These are phyloP conservation scores for Crypturellus tataupa DNA, from an alignment of 2,797 vertebrate species.

Conservation along the genomic window DNA sequence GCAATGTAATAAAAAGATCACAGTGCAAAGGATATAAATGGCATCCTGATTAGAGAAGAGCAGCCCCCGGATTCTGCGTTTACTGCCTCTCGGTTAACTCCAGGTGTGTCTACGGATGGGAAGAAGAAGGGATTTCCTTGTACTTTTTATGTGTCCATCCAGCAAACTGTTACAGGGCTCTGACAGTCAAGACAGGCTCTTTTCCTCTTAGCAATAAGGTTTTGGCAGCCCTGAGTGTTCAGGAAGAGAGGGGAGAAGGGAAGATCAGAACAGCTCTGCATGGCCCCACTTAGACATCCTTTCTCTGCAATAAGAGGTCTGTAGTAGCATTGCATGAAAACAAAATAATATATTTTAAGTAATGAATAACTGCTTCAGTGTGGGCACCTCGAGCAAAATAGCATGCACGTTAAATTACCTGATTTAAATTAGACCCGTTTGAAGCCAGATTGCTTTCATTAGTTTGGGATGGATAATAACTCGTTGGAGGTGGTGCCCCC, in stretches of 20 bases:
- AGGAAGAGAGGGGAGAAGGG: neutral
- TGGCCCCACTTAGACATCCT: neutral
- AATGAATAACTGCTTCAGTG: neutral
- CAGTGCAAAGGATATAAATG: neutral
- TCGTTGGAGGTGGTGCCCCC: neutral
- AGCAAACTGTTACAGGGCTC: neutral
- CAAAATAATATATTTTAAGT: neutral
- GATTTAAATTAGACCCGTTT: neutral
- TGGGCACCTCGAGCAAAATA: neutral
- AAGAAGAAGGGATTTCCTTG: neutral
- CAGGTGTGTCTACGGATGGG: neutral
- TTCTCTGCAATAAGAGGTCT: neutral
- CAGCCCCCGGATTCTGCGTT: accelerated
- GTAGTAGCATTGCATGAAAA: neutral
- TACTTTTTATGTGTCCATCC: neutral
- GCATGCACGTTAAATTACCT: neutral
- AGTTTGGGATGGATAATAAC: neutral
- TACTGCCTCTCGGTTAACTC: accelerated
- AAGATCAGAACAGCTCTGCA: neutral
- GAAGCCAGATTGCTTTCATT: neutral
- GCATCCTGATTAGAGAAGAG: neutral
- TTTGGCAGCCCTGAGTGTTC: neutral
- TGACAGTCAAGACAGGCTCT: neutral
- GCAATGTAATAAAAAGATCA: neutral
- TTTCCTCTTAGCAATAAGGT: neutral